phyloP scores from a whole-genome alignment of 1,140 invertebrate species.

The Vollenhovia emeryi region DNA sequence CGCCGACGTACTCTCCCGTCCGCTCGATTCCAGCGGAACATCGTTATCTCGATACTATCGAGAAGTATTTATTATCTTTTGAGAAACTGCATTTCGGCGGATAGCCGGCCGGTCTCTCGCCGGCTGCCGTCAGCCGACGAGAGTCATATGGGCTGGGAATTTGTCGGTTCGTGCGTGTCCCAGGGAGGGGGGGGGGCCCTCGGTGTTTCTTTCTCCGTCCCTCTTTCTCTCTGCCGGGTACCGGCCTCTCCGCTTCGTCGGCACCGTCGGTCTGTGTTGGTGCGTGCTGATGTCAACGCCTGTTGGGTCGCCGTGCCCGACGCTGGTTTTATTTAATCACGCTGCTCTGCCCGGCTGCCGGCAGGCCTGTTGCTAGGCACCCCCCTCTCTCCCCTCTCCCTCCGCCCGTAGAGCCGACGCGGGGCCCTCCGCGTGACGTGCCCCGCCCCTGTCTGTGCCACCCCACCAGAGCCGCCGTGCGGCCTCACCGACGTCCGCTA shows the following conservation, averaged over 20 bases:
- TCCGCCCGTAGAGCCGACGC: conserved; percentile 61
- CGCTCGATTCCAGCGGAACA: neutral
- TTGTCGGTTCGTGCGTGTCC: conserved; percentile 68
- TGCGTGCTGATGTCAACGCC: conserved; percentile 79
- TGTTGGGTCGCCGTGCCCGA: conserved; percentile 79
- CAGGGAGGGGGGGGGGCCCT: no score
- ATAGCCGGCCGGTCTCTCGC: conserved; percentile 3
- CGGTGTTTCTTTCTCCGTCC: neutral
- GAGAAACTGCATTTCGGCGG: conserved; percentile 20
- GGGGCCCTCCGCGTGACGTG: conserved; percentile 75
- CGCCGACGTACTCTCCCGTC: neutral
- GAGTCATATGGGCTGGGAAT: conserved; percentile 76
- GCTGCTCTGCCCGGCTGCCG: conserved; percentile 80
- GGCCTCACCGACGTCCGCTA: conserved; percentile 59
- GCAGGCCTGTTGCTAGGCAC: conserved; percentile 85
- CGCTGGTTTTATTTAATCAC: conserved; percentile 84
- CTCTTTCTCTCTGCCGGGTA: conserved; percentile 17
- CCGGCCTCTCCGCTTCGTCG: conserved; percentile 21
- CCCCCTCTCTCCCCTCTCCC: conserved; percentile 72
- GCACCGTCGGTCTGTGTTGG: conserved; percentile 31
- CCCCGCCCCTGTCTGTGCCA: conserved; percentile 79
- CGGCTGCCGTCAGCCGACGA: conserved; percentile 58
- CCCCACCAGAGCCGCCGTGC: conserved; percentile 57
- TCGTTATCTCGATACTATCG: neutral
- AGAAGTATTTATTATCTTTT: conserved; percentile 8